Evolutionary conservation across 2,888 invertebrate genomes (phyloP).

Genomic region (Tolmerus cingulatus): DNA sequence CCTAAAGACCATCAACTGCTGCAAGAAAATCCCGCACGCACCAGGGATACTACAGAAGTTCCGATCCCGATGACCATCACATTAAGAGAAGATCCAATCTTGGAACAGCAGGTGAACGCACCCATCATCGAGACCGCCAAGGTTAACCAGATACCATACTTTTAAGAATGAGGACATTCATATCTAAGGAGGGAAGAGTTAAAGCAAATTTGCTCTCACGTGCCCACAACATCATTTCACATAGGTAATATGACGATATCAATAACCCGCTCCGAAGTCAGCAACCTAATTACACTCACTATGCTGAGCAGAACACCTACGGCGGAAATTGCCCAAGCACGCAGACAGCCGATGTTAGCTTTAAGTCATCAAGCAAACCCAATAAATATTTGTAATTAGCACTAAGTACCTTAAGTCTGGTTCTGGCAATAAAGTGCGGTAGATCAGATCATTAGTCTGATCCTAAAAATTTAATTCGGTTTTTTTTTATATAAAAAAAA

Average conservation of each 20-base stretch:
- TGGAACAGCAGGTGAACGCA: background rate
- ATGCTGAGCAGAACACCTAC: background rate
- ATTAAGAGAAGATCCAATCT: background rate
- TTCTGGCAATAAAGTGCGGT: background rate
- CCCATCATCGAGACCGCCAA: background rate
- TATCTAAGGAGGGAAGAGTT: background rate
- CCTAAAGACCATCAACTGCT: background rate
- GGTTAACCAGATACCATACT: background rate
- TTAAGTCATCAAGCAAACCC: background rate
- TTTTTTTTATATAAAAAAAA: no score
- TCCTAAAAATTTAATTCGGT: no score
- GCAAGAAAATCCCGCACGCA: background rate
- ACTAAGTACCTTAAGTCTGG: background rate
- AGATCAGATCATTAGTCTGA: background rate
- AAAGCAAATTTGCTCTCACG: background rate
- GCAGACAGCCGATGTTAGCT: background rate
- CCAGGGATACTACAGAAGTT: background rate
- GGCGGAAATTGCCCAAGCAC: background rate
- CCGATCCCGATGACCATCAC: background rate
- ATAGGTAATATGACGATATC: background rate
- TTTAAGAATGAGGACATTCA: background rate
- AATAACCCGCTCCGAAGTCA: background rate
- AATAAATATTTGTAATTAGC: background rate
- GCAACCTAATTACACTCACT: background rate
- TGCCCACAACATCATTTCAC: background rate